A percentile compares a stretch with the other conserved stretches of the same genome.
Evolutionary conservation across 2,797 vertebrate species (phyloP).

Genomic region (Leptodactylus fallax): DNA sequence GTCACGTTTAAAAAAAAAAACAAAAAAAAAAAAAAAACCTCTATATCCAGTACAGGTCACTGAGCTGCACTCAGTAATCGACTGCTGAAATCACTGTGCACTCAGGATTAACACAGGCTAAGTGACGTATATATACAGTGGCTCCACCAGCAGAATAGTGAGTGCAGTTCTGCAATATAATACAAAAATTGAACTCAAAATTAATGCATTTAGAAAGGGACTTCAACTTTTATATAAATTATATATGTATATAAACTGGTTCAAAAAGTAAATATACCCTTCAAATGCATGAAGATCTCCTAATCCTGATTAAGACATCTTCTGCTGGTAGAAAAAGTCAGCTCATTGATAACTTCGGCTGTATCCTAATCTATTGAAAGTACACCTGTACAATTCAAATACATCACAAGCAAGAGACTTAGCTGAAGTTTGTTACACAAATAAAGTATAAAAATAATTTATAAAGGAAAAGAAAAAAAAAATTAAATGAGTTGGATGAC

Average conservation of each 20-base stretch:
- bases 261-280: background rate
- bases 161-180: background rate
- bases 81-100: background rate
- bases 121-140: background rate
- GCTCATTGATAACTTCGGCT: too few species aligned
- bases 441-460: conserved; percentile 71
- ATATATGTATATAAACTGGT: background rate
- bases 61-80: background rate
- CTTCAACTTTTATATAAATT: background rate
- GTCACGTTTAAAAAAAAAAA: background rate
- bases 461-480: conserved; percentile 58
- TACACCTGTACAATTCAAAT: background rate
- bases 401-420: background rate
- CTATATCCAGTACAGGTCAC: background rate
- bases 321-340: background rate
- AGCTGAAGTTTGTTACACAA: too few species aligned
- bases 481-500: conserved; percentile 56
- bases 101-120: background rate
- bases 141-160: background rate
- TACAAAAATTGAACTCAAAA: background rate
- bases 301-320: background rate
- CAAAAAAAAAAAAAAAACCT: background rate
- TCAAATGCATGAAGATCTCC: background rate
- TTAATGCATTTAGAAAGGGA: background rate
- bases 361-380: background rate